These are phyloP conservation scores for Zaprionus gabonicus DNA, from an alignment of 1,140 invertebrate species.

Conservation along the genomic window DNA sequence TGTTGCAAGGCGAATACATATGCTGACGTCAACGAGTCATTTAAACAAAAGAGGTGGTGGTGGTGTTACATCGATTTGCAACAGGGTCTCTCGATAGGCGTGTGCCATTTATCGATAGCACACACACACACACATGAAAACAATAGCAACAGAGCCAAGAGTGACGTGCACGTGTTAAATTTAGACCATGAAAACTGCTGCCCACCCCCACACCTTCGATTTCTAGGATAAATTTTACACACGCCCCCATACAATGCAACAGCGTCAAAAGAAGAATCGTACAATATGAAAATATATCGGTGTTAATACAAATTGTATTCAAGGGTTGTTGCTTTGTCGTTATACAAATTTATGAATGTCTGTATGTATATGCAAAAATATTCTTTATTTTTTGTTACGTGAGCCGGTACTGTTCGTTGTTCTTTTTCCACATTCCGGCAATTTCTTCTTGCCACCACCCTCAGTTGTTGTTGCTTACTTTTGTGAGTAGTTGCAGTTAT, in stretches of 20 bases:
- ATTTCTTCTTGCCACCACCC: constrained; percentile 44
- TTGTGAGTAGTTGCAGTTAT: constrained; percentile 22
- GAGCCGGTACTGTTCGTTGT: constrained; percentile 57
- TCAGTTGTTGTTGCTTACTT: constrained; percentile 46
- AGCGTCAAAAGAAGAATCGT: constrained; percentile 50
- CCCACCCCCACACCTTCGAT: constrained; percentile 43
- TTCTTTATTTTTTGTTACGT: constrained; percentile 38
- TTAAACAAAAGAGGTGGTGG: constrained; percentile 3
- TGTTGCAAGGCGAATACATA: constrained; percentile 8
- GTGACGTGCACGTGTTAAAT: constrained; percentile 55
- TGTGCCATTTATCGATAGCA: constrained; percentile 39
- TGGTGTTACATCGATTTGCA: constrained; percentile 38
- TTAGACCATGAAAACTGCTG: constrained; percentile 54
- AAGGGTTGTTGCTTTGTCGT: background rate
- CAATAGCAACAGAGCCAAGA: constrained; percentile 11
- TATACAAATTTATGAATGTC: constrained; percentile 51
- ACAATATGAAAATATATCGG: constrained; percentile 13
- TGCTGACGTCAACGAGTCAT: constrained; percentile 61
- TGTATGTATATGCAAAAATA: constrained; percentile 13
- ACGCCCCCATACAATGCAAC: constrained; percentile 69
- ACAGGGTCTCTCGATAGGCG: constrained; percentile 29
- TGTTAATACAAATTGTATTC: background rate
- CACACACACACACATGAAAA: background rate
- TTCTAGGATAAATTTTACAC: constrained; percentile 66
- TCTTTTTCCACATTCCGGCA: constrained; percentile 65